Evolutionary conservation across 2,888 invertebrate genomes (phyloP), one percentile per base, ranked within the genome.

Genomic region (Epinotia brunnichana): DNA sequence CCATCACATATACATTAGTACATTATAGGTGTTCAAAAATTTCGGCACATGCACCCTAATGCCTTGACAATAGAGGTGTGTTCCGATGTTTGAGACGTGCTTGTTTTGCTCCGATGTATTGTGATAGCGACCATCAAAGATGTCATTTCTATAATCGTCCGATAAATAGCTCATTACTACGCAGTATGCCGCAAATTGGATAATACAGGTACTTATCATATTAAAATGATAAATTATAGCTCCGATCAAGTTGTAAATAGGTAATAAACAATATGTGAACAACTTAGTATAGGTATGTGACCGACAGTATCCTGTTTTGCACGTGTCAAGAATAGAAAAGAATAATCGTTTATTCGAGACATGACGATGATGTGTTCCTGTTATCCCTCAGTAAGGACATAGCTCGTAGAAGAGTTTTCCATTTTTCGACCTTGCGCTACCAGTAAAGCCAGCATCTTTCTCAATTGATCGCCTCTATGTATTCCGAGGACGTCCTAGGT

Each of bases 151-250:
- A 15, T n/a, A 11, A 35, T 35, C 53, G 44, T 10, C 17, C 39
- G 39, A 66, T 21, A 64, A 53, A 54, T 54, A 21, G 17, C 7
- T 48, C 51, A 53, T 63, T 35, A 53, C n/a, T 35, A 11, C 53
- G 66, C 21, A 53, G 11, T 53, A n/a, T 51, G 24, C 19, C 7
- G 19, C 9, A 56, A 66, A 66, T 56, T 66, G 54, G 41, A 64
- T 64, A 64, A 64, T 39, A 29, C 13, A n/a, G 19, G 21, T 19
- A 15, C 19, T 56, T 66, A 66, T 41, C 54, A 54, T n/a, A 56
- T 54, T 66, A 66, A 21, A 54, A 41, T 21, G 41, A 66, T 56
- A 66, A 21, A 54, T 64, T 19, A 21, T 3, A 61, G 54, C 21
- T 13, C 1, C 19, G 15, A 35, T 15, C 13, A 35, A 19, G n/a